Conservation (phyloP, 2,113 vertebrate species). For the Talpa occidentalis region DNA sequence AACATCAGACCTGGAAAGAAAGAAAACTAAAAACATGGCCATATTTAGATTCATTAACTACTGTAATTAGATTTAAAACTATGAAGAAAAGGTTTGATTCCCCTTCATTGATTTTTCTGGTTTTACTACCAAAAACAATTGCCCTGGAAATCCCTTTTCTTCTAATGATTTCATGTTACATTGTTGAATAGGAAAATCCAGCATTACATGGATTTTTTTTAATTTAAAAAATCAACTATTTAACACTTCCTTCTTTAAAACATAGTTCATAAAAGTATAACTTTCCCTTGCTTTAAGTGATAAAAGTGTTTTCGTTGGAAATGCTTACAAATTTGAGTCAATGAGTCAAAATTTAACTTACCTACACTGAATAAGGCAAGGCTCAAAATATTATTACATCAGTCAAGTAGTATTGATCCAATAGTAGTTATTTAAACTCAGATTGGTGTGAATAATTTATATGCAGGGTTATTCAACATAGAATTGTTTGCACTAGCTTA, state of each 20-base stretch:
- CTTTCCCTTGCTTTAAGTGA: not conserved
- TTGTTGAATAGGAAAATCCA: not conserved
- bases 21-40: not conserved
- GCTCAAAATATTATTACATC: not conserved
- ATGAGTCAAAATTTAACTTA: not conserved
- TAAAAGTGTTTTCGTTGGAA: slow-evolving; percentile 2
- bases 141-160: not conserved
- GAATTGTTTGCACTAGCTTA: not conserved
- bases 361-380: not conserved
- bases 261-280: not conserved
- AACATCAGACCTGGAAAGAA: not conserved
- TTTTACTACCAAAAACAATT: not conserved
- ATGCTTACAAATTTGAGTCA: slow-evolving; percentile 19
- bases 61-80: not conserved
- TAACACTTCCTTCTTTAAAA: slow-evolving; percentile 25
- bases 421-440: slow-evolving; percentile 1
- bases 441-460: not conserved
- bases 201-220: not conserved
- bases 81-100: not conserved
- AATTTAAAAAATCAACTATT: not conserved
- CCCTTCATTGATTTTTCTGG: not conserved
- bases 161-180: not conserved
- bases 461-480: not conserved
- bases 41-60: not conserved
- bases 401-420: not conserved